Evolutionary conservation across 2,113 vertebrate species (phyloP).

Genomic region (Ursus arctos): DNA sequence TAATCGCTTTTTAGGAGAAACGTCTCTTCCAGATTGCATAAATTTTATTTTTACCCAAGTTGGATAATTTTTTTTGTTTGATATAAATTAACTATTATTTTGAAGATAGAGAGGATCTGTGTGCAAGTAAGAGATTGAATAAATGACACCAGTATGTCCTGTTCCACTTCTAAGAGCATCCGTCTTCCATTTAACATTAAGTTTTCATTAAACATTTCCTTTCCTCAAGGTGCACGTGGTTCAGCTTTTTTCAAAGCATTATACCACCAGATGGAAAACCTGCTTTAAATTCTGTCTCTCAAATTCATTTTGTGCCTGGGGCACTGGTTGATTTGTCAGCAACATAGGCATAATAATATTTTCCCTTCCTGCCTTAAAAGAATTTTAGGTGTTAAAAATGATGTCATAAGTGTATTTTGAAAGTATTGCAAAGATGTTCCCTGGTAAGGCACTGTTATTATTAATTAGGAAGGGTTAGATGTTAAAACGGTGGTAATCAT

Average conservation of each 20-base stretch:
- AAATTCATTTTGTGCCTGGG: background rate
- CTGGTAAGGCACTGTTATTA: background rate
- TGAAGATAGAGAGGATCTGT: background rate
- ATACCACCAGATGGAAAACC: background rate
- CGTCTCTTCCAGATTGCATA: background rate
- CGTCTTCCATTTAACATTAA: background rate
- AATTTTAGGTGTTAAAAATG: background rate
- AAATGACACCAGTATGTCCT: background rate
- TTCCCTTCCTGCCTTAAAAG: background rate
- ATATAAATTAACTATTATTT: background rate
- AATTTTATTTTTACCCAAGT: background rate
- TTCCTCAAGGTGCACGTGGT: background rate
- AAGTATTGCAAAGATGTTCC: background rate
- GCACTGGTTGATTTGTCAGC: background rate
- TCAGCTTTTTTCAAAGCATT: background rate
- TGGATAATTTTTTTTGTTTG: background rate
- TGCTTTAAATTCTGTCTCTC: background rate
- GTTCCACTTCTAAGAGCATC: background rate
- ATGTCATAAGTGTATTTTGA: background rate
- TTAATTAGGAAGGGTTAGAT: background rate
- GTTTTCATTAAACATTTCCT: conserved; percentile 5
- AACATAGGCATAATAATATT: background rate
- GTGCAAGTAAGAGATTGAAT: background rate
- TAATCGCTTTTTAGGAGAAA: background rate
- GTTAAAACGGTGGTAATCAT: background rate